Percentiles rank a stretch among this genome's conserved stretches.
phyloP scores from a whole-genome alignment of 2,113 vertebrate genomes.

The Ardeotis arabs region DNA sequence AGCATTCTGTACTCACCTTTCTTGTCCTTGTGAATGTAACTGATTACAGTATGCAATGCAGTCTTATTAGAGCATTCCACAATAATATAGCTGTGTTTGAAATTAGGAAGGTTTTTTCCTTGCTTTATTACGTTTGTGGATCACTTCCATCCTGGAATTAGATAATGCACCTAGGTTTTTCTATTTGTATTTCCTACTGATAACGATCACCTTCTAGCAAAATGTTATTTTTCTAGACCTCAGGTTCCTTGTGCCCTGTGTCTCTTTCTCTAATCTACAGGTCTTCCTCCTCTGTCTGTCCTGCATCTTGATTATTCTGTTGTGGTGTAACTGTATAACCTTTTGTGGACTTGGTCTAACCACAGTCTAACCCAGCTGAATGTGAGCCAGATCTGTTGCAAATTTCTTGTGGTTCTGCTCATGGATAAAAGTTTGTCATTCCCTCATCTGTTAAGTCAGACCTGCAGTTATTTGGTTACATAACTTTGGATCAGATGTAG shows the following conservation, averaged over 20 bases:
- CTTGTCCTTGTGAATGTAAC: background rate
- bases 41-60: fast-evolving
- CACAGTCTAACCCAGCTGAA: fast-evolving
- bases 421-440: background rate
- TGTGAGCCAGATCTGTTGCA: background rate
- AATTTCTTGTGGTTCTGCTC: background rate
- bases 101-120: background rate
- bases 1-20: background rate
- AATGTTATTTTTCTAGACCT: background rate
- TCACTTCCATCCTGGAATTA: background rate
- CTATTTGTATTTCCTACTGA: background rate
- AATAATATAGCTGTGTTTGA: background rate
- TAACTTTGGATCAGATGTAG: background rate
- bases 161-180: background rate
- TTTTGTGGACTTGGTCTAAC: background rate
- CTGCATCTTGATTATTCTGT: background rate
- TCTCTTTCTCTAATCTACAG: background rate
- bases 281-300: background rate
- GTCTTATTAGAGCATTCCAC: background rate
- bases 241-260: background rate
- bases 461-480: background rate
- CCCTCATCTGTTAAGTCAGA: background rate
- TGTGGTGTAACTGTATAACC: background rate
- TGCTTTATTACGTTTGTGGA: background rate
- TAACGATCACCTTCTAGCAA: background rate